Evolutionary conservation across 1,140 invertebrate species (phyloP).

Genomic region (Pseudobourletiella spinata): DNA sequence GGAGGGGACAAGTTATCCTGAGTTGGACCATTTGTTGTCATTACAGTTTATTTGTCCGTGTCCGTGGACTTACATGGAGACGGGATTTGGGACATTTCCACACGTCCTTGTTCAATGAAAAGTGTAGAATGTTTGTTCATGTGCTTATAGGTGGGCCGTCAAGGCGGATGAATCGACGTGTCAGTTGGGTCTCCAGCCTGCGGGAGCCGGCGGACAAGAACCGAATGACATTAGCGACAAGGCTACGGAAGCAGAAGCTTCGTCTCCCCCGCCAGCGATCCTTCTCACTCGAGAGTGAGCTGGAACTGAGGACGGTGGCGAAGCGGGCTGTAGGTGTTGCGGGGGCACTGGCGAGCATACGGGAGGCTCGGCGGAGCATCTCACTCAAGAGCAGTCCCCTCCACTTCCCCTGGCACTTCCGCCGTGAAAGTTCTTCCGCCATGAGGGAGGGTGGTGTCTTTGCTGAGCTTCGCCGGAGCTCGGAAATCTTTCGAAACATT

Average conservation of each 20-base stretch:
- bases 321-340: conserved; percentile 35
- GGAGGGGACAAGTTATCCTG: too few species aligned
- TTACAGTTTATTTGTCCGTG: too few species aligned
- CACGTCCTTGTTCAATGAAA: too few species aligned
- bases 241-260: conserved; percentile 37
- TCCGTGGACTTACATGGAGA: too few species aligned
- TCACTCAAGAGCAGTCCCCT: conserved; percentile 41
- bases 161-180: conserved; percentile 36
- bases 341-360: conserved; percentile 33
- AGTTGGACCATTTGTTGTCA: too few species aligned
- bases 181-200: conserved; percentile 38
- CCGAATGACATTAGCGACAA: conserved; percentile 33
- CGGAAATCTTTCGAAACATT: conserved; percentile 44
- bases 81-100: too few species aligned
- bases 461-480: conserved; percentile 42
- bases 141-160: conserved; percentile 24
- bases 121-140: too few species aligned
- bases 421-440: conserved; percentile 30
- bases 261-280: conserved; percentile 41
- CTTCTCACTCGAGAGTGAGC: conserved; percentile 42
- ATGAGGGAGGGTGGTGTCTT: conserved; percentile 38
- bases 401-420: conserved; percentile 33
- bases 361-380: conserved; percentile 39
- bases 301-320: conserved; percentile 35
- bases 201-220: conserved; percentile 36